A percentile compares a stretch with the other conserved stretches of the same genome.
Evolutionary conservation across 2,113 vertebrate genomes (phyloP).

Genomic region (Potamarius usumacintae): DNA sequence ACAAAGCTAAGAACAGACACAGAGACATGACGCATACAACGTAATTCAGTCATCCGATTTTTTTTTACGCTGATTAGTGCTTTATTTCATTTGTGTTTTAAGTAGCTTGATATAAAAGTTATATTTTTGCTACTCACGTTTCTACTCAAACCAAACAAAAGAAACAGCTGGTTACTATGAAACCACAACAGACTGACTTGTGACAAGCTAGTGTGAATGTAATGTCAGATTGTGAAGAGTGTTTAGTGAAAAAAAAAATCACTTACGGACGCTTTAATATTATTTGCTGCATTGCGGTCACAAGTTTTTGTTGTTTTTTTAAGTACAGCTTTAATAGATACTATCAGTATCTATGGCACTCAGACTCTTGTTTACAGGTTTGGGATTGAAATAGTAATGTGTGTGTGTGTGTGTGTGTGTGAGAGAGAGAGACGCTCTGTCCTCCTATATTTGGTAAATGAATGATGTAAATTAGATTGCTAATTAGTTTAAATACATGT

Average conservation of each 20-base stretch:
- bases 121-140: background rate
- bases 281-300: background rate
- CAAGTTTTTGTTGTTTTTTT: too few species aligned
- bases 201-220: background rate
- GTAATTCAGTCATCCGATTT: too few species aligned
- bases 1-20: background rate
- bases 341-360: background rate
- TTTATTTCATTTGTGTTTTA: background rate
- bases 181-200: background rate
- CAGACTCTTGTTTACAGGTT: background rate
- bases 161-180: background rate
- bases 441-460: background rate
- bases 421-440: background rate
- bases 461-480: background rate
- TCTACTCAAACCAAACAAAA: background rate
- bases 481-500: background rate
- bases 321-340: too few species aligned
- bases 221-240: background rate
- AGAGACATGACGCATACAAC: background rate
- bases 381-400: background rate
- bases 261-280: background rate
- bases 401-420: background rate
- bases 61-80: background rate
- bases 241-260: background rate
- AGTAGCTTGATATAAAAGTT: background rate